Evolutionary conservation across 2,113 vertebrate species (phyloP).

Genomic region (Uropsilus gracilis): DNA sequence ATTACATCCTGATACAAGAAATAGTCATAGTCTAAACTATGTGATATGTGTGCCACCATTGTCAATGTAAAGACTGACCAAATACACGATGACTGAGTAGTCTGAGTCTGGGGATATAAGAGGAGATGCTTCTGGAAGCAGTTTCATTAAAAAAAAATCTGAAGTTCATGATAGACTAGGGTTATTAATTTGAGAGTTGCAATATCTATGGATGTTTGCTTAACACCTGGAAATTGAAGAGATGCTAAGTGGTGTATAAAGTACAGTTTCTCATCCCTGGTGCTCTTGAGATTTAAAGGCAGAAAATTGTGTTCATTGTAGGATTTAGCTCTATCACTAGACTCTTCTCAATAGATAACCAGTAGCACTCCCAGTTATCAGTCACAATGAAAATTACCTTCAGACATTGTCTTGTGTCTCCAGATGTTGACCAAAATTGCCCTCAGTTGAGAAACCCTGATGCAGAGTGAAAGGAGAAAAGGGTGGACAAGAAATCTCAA

Average conservation of each 20-base stretch:
- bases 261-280: neutral
- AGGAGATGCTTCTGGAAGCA: neutral
- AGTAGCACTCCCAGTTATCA: neutral
- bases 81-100: neutral
- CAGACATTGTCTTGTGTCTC: neutral
- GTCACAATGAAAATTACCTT: neutral
- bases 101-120: neutral
- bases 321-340: neutral
- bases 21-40: neutral
- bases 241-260: neutral
- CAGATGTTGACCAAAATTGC: neutral
- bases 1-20: neutral
- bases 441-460: neutral
- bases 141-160: neutral
- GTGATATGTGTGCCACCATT: neutral
- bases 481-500: neutral
- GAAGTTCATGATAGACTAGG: neutral
- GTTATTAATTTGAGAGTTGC: neutral
- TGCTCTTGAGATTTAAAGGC: neutral
- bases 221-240: neutral
- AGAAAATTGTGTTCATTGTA: too few relatives aligned
- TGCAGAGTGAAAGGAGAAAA: neutral
- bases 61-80: neutral
- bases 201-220: neutral
- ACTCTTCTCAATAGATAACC: neutral